phyloP scores from a whole-genome alignment of 2,888 invertebrate genomes.

The Cerceris ruficornis region DNA sequence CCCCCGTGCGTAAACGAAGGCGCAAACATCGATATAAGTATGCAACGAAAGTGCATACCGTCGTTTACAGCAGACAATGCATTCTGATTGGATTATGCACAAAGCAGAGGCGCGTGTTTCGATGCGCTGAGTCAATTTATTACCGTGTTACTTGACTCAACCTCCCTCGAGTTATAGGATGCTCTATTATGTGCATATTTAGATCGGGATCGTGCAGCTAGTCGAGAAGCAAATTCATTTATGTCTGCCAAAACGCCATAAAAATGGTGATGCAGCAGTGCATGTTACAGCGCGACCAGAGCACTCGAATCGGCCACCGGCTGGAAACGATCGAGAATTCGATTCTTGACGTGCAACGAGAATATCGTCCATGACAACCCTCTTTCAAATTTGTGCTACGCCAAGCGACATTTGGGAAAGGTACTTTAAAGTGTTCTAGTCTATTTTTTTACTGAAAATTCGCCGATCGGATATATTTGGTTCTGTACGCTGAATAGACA shows the following conservation, averaged over 20 bases:
- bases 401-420: too few relatives aligned
- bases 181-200: constrained; percentile 60
- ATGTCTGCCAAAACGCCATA: constrained; percentile 58
- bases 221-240: constrained; percentile 49
- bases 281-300: constrained; percentile 2
- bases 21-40: not conserved
- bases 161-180: constrained; percentile 38
- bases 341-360: not conserved
- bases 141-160: constrained; percentile 43
- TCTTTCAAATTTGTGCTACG: not conserved
- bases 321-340: constrained; percentile 23
- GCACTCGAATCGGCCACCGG: constrained; percentile 7
- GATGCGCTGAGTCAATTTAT: constrained; percentile 51
- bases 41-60: not conserved
- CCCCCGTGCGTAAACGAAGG: not conserved
- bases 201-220: constrained; percentile 42
- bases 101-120: constrained; percentile 16
- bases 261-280: constrained; percentile 53
- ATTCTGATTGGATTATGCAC: constrained; percentile 16
- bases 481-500: too few relatives aligned
- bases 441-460: too few relatives aligned
- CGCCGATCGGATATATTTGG: too few relatives aligned
- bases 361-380: not conserved
- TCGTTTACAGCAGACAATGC: not conserved
- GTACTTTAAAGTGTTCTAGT: too few relatives aligned